Base-by-base conservation (phyloP, 2,888 invertebrate genomes). In the Chrysolina americana region DNA sequence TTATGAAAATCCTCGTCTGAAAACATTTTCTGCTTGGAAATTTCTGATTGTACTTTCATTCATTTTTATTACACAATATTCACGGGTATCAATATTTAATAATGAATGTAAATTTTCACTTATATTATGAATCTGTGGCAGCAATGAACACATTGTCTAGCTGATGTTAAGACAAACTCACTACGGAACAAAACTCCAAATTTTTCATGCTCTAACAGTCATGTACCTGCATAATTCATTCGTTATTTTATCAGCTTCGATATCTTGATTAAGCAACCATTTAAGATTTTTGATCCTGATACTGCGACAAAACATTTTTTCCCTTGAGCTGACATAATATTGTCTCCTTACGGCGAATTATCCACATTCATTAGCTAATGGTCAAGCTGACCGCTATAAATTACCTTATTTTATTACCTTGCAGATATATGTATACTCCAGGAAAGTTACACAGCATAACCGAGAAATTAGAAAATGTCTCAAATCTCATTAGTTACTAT, bases 391-490 rank as follows among this genome's bases (percentile, higher is more conserved):
- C 69, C 48, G 65, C 71, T 69, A 71, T 72, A 71, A 70, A 74
- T 76, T 70, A 72, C 65, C 66, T 65, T 63, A 72, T 74, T 76
- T 76, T 78, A 78, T 78, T 71, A 71, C 76, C 65, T 44, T 68
- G 68, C 71, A 73, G 73, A 76, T 78, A 76, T n/a, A n/a, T n/a
- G 5, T 17, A 48, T 17, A 48, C 48, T 10, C 8, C 48, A 17
- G 48, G 17, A 48, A 48, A 48, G 36, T 8, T 36, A 36, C 36
- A 36, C 36, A 3, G 36, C 3, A 36, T 8, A 36, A 36, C 36
- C 36, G 8, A 36, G 8, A 36, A 8, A 6, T 36, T 8, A 36
- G 36, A 36, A 36, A 36, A 36, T 36, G 28, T 28, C n/a, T n/a
- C n/a, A n/a, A n/a, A 28, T 36, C 36, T 36, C 36, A 36, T 6